Evolutionary conservation across 2,113 vertebrate species (phyloP), one percentile per base, ranked within the genome.

Genomic region (Stomatorhinus ivindoensis): DNA sequence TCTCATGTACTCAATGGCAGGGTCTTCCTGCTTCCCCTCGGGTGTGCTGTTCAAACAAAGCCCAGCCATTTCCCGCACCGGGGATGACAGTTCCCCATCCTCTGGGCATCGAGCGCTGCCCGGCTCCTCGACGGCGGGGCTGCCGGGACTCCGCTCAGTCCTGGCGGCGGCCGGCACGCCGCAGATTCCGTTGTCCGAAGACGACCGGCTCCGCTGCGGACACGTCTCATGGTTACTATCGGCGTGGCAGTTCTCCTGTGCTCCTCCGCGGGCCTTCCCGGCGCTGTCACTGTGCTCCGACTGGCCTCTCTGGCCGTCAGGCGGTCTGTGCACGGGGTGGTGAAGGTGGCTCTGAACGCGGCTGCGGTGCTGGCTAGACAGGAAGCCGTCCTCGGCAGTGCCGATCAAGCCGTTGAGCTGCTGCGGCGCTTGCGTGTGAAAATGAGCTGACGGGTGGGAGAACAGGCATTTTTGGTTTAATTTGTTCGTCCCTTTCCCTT

Each of bases 1-100:
- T 91, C 98, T 97, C 94, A 99, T 98, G 85, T 99, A 99, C 92
- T 95, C 95, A 95, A 98, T 98, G 93, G 96, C 95, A 93, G 95
- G 94, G 88, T 97, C 96, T 91, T 93, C 50, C 83, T 91, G 58
- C 87, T 89, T 50, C 5, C 47, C 3, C n/a, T 89, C 92, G 1
- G 93, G 87, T 21, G 91, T 92, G 90, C 90, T 35, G 89, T 93
- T 92, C 51, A 96, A 39, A 89, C 93, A 91, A 44, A 94, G 94
- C 88, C 95, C 95, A 90, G 95, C 95, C 92, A 96, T 95, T 93
- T 97, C 95, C 51, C 94, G 94, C 90, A 91, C 92, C 84, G 95
- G 94, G 94, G 95, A 96, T 92, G 92, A 93, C 87, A 92, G 93
- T 35, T 92, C 94, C 89, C 87, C 86, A 27, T 89, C 80, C 92